Evolutionary conservation across 2,888 invertebrate genomes (phyloP), one percentile per base, ranked within the genome.

Genomic region (Brachylomia viminalis): DNA sequence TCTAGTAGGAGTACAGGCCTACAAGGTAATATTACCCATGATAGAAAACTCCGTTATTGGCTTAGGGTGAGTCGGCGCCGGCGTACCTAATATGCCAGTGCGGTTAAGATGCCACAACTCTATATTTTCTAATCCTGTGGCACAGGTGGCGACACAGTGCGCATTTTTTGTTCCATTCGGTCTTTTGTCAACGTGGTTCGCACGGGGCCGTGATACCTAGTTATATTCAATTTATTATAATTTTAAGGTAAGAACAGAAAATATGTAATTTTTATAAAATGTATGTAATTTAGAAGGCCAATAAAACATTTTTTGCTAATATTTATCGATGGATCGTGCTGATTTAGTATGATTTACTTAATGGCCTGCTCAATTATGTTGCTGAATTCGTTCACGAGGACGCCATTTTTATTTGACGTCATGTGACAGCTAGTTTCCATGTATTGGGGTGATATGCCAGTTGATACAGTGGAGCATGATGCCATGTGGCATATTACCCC

Each of bases 51-150:
- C 15, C 47, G 17, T 47, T 47, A 49, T 47, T 49, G 49, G 49
- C 8, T 6, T 49, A 49, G n/a, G n/a, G n/a, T n/a, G n/a, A n/a
- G n/a, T n/a, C n/a, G n/a, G n/a, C n/a, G n/a, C n/a, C n/a, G n/a
- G n/a, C n/a, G n/a, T n/a, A n/a, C n/a, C n/a, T 58, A 58, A 58
- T 30, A 58, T 58, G 17, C 58, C 58, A 58, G 58, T 30, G 30
- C 27, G 58, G 27, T 27, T 27, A 20, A 56, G 56, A 27, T 27
- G 56, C 56, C 56, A 56, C 56, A 56, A 27, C 27, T 58, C 58
- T 59, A 30, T 59, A 30, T 30, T 59, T 59, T 30, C 20, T 20
- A 20, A 30, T 30, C 10, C 30, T 30, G 20, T 30, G 58, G 17
- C 30, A 30, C 27, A 58, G 20, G 30, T 59, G 20, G 2, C 58